Conservation (phyloP, 2,888 invertebrate genomes). For the Nineta flava region DNA sequence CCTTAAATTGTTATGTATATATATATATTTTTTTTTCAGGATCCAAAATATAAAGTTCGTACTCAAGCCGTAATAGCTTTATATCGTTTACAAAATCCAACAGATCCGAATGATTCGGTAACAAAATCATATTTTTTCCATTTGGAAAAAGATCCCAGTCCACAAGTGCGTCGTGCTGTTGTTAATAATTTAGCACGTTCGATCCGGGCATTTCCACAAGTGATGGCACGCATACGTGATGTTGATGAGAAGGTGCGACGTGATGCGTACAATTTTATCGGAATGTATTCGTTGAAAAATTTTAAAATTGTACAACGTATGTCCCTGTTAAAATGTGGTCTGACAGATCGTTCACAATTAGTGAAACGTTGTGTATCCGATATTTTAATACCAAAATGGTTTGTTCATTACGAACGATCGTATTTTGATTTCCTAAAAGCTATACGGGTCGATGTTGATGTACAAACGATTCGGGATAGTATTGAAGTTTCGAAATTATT, state of each 20-base stretch:
- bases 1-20: too few relatives aligned
- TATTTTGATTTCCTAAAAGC: conserved; percentile 55
- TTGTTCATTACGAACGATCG: conserved; percentile 52
- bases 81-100: conserved; percentile 65
- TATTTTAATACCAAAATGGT: conserved; percentile 55
- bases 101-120: conserved; percentile 56
- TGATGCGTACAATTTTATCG: conserved; percentile 30
- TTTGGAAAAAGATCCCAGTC: conserved; percentile 55
- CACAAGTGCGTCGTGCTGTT: conserved; percentile 39
- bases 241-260: conserved; percentile 59
- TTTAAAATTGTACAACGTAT: conserved; percentile 49
- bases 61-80: conserved; percentile 66
- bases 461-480: conserved; percentile 43
- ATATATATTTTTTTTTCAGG: conserved; percentile 36
- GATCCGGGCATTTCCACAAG: conserved; percentile 48
- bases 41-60: conserved; percentile 58
- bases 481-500: conserved; percentile 35
- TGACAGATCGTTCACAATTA: conserved; percentile 40
- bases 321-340: conserved; percentile 40
- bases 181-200: conserved; percentile 59
- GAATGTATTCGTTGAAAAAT: conserved; percentile 26
- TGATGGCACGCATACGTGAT: conserved; percentile 59
- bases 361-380: conserved; percentile 31
- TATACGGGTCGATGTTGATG: conserved; percentile 53
- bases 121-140: conserved; percentile 56